Evolutionary conservation across 2,888 invertebrate species (phyloP).

Genomic region (Tholera decimalis): DNA sequence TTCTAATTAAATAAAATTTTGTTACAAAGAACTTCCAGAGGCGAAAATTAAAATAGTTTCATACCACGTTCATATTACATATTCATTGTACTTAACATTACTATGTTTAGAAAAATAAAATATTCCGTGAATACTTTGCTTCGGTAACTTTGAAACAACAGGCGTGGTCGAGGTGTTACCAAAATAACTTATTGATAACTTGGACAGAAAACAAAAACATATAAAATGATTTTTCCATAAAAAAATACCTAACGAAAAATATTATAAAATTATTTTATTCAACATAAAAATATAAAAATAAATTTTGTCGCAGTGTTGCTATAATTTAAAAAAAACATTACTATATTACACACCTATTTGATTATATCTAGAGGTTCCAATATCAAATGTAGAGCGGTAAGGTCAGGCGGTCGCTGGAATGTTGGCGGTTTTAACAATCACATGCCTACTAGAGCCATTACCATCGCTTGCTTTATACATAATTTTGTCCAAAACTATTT

Average conservation of each 20-base stretch:
- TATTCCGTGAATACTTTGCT: constrained; percentile 49
- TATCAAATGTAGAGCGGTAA: constrained; percentile 35
- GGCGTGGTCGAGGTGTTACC: constrained; percentile 43
- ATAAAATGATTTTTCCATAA: constrained; percentile 63
- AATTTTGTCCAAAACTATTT: constrained; percentile 21
- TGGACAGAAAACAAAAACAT: constrained; percentile 60
- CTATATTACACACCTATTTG: constrained; percentile 56
- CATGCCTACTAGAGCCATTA: constrained; percentile 12
- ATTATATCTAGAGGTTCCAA: constrained; percentile 55
- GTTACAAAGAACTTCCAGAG: constrained; percentile 22
- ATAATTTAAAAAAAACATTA: constrained; percentile 54
- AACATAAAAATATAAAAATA: constrained; percentile 71
- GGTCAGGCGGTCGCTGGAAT: constrained; percentile 55
- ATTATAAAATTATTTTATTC: constrained; percentile 69
- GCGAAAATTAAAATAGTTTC: constrained; percentile 51
- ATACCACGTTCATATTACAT: constrained; percentile 61
- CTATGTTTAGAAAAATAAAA: constrained; percentile 62
- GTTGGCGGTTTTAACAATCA: constrained; percentile 30
- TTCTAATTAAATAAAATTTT: constrained; percentile 22
- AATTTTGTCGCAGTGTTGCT: constrained; percentile 60
- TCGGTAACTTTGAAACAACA: constrained; percentile 63
- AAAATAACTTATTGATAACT: constrained; percentile 62
- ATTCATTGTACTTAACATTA: constrained; percentile 70
- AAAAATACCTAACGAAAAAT: constrained; percentile 58
- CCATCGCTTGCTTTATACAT: constrained; percentile 11